Evolutionary conservation across 2,888 invertebrate species (phyloP), one percentile per base, ranked within the genome.

Genomic region (Drosophila siamana): DNA sequence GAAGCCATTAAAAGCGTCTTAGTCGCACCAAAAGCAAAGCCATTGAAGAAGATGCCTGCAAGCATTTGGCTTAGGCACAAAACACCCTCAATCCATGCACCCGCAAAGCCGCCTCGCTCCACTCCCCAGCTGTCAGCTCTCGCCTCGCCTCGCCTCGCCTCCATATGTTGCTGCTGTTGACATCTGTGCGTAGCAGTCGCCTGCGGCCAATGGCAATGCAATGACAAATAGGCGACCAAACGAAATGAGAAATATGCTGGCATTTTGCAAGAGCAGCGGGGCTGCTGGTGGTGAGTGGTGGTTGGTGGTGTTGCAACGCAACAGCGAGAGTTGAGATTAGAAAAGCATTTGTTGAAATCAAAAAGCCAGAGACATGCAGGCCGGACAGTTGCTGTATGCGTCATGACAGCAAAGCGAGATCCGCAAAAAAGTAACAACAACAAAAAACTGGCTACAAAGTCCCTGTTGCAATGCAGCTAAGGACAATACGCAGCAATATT

Each of bases 191-290:
- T 62, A 50, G 63, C 51, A 69, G 65, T 69, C 48, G 79, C 86
- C 82, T 68, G 50, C 38, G 72, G 73, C 68, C 68, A 75, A 72
- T 63, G 77, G 73, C 62, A 80, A 80, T 77, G 88, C 88, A 72
- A 86, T 87, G 88, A 86, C 86, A 84, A 88, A 84, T 88, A 87
- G 88, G 88, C 83, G 83, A 84, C 86, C 87, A 87, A 83, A 84
- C 80, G 88, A 88, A 88, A 84, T 80, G 83, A 87, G 83, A 85
- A 86, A 84, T 85, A 71, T 74, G 86, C 78, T 69, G 67, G 78
- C 69, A 73, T 77, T 47, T 50, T 41, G 47, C 38, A 43, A 22
- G 15, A 13, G 19, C 33, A 33, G 33, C 33, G 11, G 38, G 24
- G 30, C n/a, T 7, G 6, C 8, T 13, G 6, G 33, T 1, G 6